Conservation (phyloP, 2,888 invertebrate species). For the Nemotelus nigrinus region DNA sequence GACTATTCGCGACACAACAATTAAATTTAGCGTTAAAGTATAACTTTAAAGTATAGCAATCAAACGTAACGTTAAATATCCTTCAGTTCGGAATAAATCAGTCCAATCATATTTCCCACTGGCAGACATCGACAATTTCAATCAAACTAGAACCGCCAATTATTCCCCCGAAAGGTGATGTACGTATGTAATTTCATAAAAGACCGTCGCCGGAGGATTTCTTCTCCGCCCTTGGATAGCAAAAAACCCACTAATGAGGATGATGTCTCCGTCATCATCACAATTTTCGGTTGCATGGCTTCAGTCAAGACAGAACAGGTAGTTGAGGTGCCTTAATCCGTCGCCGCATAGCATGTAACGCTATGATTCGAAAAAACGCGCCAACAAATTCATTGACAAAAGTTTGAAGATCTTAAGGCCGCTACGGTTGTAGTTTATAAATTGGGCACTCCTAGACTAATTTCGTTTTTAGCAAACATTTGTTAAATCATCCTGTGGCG, state of each 20-base stretch:
- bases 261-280: constrained; percentile 40
- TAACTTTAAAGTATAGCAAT: too few species aligned
- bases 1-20: background rate
- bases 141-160: constrained; percentile 40
- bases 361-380: constrained; percentile 10
- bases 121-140: constrained; percentile 25
- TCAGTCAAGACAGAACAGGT: constrained; percentile 6
- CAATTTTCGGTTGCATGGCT: constrained; percentile 37
- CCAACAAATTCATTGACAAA: constrained; percentile 34
- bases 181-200: constrained; percentile 36
- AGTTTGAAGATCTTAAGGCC: background rate
- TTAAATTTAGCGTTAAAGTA: background rate
- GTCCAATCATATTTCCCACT: constrained; percentile 19
- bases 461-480: too few species aligned
- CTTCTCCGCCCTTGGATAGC: constrained; percentile 29
- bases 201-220: constrained; percentile 35
- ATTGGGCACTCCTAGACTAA: too few species aligned
- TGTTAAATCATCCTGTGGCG: too few species aligned
- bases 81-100: background rate
- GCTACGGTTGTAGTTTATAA: too few species aligned
- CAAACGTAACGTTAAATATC: background rate
- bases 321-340: background rate
- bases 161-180: constrained; percentile 23
- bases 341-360: background rate
- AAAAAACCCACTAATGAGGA: constrained; percentile 40